Percentiles rank a stretch among this genome's conserved stretches.
phyloP scores from a whole-genome alignment of 2,113 vertebrate species.

The Cheilinus undulatus region DNA sequence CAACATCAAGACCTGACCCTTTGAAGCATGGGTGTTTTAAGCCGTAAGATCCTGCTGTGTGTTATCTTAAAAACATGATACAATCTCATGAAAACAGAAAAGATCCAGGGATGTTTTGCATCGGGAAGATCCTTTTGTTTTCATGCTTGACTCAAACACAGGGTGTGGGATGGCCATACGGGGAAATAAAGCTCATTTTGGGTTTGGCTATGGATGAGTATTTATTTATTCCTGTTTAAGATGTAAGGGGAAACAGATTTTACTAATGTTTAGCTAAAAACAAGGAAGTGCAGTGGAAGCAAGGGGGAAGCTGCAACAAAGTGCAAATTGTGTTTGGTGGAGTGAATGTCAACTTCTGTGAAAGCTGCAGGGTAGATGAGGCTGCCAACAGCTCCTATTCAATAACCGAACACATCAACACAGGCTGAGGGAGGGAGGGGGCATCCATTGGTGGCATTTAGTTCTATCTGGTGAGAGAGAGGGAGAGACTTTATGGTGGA shows the following conservation, averaged over 20 bases:
- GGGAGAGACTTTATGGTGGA: background rate
- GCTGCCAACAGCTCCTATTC: conserved; percentile 60
- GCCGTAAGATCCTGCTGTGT: background rate
- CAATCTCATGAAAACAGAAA: background rate
- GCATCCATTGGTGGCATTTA: conserved; percentile 39
- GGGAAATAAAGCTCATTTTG: background rate
- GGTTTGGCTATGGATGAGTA: background rate
- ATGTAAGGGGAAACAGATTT: conserved; percentile 4
- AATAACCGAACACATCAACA: conserved; percentile 52
- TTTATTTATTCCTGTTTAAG: conserved; percentile 20
- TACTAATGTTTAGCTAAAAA: conserved; percentile 46
- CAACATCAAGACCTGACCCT: conserved; percentile 11
- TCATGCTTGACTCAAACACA: background rate
- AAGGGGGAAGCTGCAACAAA: conserved; percentile 50
- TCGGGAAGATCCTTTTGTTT: background rate
- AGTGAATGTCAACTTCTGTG: conserved; percentile 69
- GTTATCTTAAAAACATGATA: conserved; percentile 7
- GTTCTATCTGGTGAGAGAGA: background rate
- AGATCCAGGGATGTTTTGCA: background rate
- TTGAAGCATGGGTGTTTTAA: conserved; percentile 4
- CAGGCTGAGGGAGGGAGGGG: conserved; percentile 18
- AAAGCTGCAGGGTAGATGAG: conserved; percentile 51
- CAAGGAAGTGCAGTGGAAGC: conserved; percentile 43
- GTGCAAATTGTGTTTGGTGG: conserved; percentile 64
- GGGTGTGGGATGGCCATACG: background rate